Conservation (phyloP, 2,113 vertebrate species). For the Nibea albiflora region DNA sequence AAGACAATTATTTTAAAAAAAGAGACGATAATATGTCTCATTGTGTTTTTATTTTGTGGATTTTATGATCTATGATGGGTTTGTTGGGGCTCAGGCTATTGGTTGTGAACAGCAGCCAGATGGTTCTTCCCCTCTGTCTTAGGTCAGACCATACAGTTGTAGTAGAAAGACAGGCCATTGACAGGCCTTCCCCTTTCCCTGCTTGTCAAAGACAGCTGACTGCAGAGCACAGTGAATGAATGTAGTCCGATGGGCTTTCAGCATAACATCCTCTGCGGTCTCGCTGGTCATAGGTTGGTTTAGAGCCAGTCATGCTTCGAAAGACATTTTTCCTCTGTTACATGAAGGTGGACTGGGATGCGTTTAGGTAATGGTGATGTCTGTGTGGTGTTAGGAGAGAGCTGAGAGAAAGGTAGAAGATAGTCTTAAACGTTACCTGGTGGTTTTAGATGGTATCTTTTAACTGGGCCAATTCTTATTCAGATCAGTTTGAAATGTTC, state of each 20-base stretch:
- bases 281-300: slow-evolving; percentile 1
- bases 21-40: no score
- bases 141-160: not conserved
- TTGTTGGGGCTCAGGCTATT: not conserved
- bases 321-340: slow-evolving; percentile 48
- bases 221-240: slow-evolving; percentile 19
- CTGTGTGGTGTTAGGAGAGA: not conserved
- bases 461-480: not conserved
- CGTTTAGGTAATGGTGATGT: slow-evolving; percentile 55
- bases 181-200: slow-evolving; percentile 30
- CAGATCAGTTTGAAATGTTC: not conserved
- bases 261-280: slow-evolving; percentile 22
- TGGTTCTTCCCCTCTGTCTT: slow-evolving; percentile 36
- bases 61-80: not conserved
- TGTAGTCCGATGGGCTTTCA: slow-evolving; percentile 1
- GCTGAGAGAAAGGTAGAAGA: not conserved
- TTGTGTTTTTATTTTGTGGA: not conserved
- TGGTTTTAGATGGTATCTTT: not conserved
- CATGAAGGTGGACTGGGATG: slow-evolving; percentile 56
- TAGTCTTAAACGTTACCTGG: not conserved
- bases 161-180: slow-evolving; percentile 26
- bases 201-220: slow-evolving; percentile 73
- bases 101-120: slow-evolving; percentile 25
- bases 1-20: not conserved
- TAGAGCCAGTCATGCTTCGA: slow-evolving; percentile 53